These are phyloP conservation scores for Cranoglanis bouderius DNA, from an alignment of 2,113 vertebrate species.

Conservation along the genomic window DNA sequence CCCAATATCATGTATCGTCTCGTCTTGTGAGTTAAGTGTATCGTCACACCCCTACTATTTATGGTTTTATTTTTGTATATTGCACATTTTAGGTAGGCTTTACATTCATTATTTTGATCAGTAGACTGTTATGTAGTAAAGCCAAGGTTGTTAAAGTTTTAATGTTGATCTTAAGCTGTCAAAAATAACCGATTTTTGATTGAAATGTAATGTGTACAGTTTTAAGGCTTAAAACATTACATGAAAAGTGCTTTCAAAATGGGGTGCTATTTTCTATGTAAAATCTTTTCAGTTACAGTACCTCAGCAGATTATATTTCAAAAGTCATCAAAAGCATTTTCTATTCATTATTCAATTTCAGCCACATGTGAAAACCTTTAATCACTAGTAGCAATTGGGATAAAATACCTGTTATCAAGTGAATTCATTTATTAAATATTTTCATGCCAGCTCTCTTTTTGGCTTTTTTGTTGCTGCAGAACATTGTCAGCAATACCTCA, in stretches of 20 bases:
- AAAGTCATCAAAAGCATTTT: neutral
- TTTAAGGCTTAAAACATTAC: neutral
- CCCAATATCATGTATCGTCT: too few relatives aligned
- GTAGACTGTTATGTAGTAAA: neutral
- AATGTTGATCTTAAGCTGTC: neutral
- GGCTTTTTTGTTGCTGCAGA: neutral
- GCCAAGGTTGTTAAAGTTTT: too few relatives aligned
- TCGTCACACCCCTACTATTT: too few relatives aligned
- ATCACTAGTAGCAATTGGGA: neutral
- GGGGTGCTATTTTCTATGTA: neutral
- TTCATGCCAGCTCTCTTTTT: neutral
- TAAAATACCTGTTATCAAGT: conserved; percentile 21
- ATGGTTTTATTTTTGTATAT: neutral
- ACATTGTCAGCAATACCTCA: conserved; percentile 47
- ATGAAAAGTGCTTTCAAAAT: neutral
- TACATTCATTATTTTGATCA: neutral
- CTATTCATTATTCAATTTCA: neutral
- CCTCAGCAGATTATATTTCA: neutral
- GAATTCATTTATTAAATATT: neutral
- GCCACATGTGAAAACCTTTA: neutral
- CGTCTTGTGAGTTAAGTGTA: too few relatives aligned
- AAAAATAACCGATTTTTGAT: neutral
- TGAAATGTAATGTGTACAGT: neutral
- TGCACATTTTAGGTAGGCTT: neutral
- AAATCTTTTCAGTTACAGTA: neutral